These are phyloP conservation scores for Austrolebias charrua DNA, from an alignment of 2,797 vertebrate genomes.

Conservation along the genomic window DNA sequence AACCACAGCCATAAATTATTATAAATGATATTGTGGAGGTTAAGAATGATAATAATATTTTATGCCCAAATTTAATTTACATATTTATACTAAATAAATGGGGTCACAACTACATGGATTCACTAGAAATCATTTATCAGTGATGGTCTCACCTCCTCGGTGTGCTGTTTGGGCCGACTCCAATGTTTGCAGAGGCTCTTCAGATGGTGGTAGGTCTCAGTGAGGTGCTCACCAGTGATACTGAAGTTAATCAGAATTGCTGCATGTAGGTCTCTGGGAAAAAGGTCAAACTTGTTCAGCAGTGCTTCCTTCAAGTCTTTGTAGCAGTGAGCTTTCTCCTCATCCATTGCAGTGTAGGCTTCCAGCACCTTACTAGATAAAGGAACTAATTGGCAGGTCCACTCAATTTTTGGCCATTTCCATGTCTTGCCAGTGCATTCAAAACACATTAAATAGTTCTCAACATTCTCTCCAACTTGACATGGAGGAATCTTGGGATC, in stretches of 20 bases:
- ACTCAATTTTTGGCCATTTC: not conserved
- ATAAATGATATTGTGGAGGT: too few relatives aligned
- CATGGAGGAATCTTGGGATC: too few relatives aligned
- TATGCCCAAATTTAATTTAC: too few relatives aligned
- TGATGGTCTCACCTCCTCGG: constrained; percentile 4
- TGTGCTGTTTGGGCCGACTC: not conserved
- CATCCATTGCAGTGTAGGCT: not conserved
- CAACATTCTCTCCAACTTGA: not conserved
- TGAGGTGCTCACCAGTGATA: not conserved
- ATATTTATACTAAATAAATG: too few relatives aligned
- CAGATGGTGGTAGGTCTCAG: not conserved
- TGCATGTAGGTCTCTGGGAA: not conserved
- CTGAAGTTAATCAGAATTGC: not conserved
- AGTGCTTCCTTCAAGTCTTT: not conserved
- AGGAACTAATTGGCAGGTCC: not conserved
- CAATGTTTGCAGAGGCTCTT: not conserved
- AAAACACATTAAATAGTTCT: not conserved
- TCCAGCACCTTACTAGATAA: not conserved
- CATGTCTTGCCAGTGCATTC: not conserved
- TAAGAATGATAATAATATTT: too few relatives aligned
- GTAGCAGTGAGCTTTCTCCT: not conserved
- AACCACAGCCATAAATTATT: too few relatives aligned
- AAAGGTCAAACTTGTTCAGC: not conserved
- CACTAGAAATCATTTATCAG: too few relatives aligned
- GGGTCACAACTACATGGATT: too few relatives aligned